Conservation (phyloP, 2,113 vertebrate genomes). For the Anas platyrhynchos region DNA sequence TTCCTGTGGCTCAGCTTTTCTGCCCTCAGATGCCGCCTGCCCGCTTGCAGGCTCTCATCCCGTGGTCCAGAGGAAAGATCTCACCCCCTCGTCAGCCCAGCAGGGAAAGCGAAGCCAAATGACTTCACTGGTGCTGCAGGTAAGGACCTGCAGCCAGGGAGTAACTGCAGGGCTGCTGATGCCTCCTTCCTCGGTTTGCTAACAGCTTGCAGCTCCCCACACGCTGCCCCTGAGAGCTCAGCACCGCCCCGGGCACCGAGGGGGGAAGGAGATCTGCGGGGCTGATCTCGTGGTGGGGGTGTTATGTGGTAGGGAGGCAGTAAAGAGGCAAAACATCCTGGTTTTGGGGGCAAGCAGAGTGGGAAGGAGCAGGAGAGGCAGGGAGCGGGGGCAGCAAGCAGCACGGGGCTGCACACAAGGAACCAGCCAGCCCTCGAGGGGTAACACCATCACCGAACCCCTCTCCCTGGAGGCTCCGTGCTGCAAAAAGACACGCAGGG, state of each 20-base stretch:
- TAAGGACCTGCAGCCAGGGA: slow-evolving; percentile 45
- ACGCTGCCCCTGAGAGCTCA: background rate
- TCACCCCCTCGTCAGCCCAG: background rate
- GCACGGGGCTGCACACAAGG: background rate
- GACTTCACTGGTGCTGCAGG: slow-evolving; percentile 46
- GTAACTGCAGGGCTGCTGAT: slow-evolving; percentile 45
- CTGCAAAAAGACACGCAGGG: background rate
- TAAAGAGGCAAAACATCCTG: background rate
- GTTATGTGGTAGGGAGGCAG: background rate
- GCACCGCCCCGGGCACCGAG: background rate
- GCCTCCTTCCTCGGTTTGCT: background rate
- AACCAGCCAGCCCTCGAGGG: background rate
- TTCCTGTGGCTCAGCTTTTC: background rate
- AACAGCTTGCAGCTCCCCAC: background rate
- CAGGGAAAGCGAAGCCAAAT: slow-evolving; percentile 35
- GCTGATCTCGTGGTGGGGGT: background rate
- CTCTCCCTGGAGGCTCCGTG: accelerated
- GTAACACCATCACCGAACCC: background rate
- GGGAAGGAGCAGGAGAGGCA: background rate
- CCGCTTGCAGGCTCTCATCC: background rate
- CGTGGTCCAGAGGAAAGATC: background rate
- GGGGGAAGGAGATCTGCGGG: background rate
- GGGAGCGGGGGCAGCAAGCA: background rate
- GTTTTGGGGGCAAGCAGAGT: background rate
- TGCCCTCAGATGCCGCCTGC: background rate